Base-by-base conservation (phyloP, 1,140 invertebrate genomes). In the Danaus plexippus region DNA sequence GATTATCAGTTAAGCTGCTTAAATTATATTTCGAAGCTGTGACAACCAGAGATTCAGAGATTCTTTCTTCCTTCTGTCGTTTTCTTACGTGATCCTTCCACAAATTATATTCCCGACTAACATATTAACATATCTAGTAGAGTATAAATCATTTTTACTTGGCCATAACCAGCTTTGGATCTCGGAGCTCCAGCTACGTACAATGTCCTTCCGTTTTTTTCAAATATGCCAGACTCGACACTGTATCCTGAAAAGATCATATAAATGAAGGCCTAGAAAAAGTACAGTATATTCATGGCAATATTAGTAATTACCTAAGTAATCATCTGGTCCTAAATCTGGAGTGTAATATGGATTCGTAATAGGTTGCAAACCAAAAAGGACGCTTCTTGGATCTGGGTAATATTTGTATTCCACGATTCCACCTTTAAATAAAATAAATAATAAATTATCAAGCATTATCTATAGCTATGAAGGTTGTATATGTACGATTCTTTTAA, bases 161-260 rank as follows among this genome's bases (percentile, higher is more conserved):
- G 79, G 52, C 75, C 90, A 80, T 63, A 75, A 47, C 66, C 73
- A 32, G 47, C 75, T 50, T 70, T 77, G 18, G 84, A 86, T 43
- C 88, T 74, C 3, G 91, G 90, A 13, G 89, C 90, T 44, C 89
- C 88, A 1, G 87, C 86, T 1, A 89, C 88, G 57, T 88, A 90
- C 10, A 87, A 77, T 4, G 74, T 61, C 11, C 69, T 60, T 4
- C 69, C 71, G 49, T 73, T 62, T 2, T 64, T 56, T 52, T 88
- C 80, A 63, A 90, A 90, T 57, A 82, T 66, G 12, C 90, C 91
- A 9, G 90, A 88, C 46, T 89, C 89, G 5, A 91, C 87, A 12
- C 90, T 88, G 62, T 91, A 91, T 9, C 90, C 90, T 91, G 58
- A 48, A 80, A 77, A 53, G 44, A 50, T 10, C 22, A 32, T 32